These are phyloP conservation scores for Timema cristinae DNA, from an alignment of 2,888 invertebrate genomes.

Conservation along the genomic window DNA sequence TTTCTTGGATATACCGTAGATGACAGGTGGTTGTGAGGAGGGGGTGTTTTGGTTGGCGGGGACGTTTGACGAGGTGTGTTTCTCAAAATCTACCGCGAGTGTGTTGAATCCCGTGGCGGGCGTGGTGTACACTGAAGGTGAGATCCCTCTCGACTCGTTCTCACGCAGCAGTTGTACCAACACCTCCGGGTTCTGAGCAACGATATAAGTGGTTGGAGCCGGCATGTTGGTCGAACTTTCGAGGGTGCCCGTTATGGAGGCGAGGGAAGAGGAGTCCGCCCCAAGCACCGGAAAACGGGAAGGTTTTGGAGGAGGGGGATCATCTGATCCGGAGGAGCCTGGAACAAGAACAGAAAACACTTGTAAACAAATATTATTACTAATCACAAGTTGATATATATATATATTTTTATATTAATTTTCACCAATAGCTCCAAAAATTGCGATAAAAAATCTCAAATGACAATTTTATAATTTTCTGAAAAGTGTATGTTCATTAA, in stretches of 20 bases:
- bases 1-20: conserved; percentile 23
- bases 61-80: conserved; percentile 39
- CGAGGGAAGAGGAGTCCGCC: conserved; percentile 46
- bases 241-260: conserved; percentile 35
- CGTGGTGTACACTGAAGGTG: conserved; percentile 85
- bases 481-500: too few species aligned
- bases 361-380: neutral
- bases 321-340: conserved; percentile 52
- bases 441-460: too few species aligned
- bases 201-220: conserved; percentile 73
- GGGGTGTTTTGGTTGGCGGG: conserved; percentile 50
- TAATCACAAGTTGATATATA: neutral
- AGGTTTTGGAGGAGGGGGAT: conserved; percentile 79
- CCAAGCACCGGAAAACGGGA: conserved; percentile 53
- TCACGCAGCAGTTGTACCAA: conserved; percentile 83
- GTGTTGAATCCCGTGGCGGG: conserved; percentile 95
- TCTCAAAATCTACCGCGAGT: conserved; percentile 81
- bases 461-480: too few species aligned
- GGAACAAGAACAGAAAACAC: conserved; percentile 18
- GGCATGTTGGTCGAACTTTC: conserved; percentile 48
- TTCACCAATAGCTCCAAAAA: too few species aligned
- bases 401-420: neutral
- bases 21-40: conserved; percentile 46
- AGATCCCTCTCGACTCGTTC: conserved; percentile 74
- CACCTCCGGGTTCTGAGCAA: conserved; percentile 85